A percentile compares a stretch with the other conserved stretches of the same genome.
Conservation (phyloP, 2,113 vertebrate species). For the Motacilla tschutschensis region DNA sequence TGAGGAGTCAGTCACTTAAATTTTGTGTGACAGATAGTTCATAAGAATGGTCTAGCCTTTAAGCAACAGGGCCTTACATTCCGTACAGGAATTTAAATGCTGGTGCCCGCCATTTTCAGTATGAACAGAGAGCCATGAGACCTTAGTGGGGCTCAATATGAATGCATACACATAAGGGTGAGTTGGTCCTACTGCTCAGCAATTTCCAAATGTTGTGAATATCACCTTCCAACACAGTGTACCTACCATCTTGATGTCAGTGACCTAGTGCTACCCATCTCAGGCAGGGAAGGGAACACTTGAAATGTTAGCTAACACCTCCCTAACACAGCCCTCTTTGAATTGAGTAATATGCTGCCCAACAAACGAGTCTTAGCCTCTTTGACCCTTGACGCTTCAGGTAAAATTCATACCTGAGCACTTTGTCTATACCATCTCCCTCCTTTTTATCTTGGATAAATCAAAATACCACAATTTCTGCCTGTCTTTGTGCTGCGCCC, state of each 20-base stretch:
- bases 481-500: not conserved
- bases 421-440: not conserved
- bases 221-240: not conserved
- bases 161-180: not conserved
- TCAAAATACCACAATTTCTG: not conserved
- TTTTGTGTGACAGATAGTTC: not conserved
- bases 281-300: not conserved
- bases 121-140: not conserved
- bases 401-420: not conserved
- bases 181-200: not conserved
- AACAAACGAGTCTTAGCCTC: not conserved
- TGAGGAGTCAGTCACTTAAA: not conserved
- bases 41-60: not conserved
- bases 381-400: accelerated
- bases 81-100: no score
- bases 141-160: not conserved
- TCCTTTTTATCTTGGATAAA: not conserved
- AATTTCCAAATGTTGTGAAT: not conserved
- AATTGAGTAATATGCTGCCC: not conserved
- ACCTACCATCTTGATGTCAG: not conserved
- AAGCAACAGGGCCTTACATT: not conserved
- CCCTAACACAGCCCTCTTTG: not conserved
- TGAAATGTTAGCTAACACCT: not conserved
- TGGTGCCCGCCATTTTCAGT: not conserved
- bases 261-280: not conserved